Evolutionary conservation across 2,888 invertebrate genomes (phyloP).

Genomic region (Colletes collaris): DNA sequence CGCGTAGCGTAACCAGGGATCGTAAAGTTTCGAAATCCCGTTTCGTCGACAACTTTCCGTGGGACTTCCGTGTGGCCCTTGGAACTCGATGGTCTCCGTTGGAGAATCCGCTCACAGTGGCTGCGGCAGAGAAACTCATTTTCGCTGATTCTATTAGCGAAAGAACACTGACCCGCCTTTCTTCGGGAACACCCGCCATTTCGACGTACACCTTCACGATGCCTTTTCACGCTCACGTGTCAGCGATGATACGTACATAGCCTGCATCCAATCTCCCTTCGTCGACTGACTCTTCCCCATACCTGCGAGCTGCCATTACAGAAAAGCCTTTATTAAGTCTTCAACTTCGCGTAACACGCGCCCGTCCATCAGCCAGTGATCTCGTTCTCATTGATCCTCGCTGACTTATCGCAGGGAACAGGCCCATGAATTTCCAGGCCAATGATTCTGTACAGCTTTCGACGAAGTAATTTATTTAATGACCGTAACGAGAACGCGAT

Average conservation of each 20-base stretch:
- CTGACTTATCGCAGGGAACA: not conserved
- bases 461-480: not conserved
- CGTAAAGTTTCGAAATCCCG: slow-evolving; percentile 39
- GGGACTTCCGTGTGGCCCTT: slow-evolving; percentile 12
- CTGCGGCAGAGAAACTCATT: slow-evolving; percentile 35
- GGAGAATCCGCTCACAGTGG: slow-evolving; percentile 34
- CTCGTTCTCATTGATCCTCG: slow-evolving; percentile 19
- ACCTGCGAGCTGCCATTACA: slow-evolving; percentile 26
- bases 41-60: slow-evolving; percentile 39
- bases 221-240: slow-evolving; percentile 34
- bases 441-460: too few species aligned
- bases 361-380: slow-evolving; percentile 68
- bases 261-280: slow-evolving; percentile 1
- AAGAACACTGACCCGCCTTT: slow-evolving; percentile 28
- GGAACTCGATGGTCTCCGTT: not conserved
- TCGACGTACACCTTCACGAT: slow-evolving; percentile 47
- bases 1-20: slow-evolving; percentile 29
- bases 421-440: not conserved
- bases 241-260: slow-evolving; percentile 5
- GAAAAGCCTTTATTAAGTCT: slow-evolving; percentile 75
- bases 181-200: slow-evolving; percentile 22
- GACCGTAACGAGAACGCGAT: too few species aligned
- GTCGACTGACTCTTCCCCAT: not conserved
- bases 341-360: slow-evolving; percentile 70
- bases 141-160: slow-evolving; percentile 67